A percentile compares a stretch with the other conserved stretches of the same genome.
These are phyloP conservation scores for Anolis carolinensis DNA, from an alignment of 2,113 vertebrate species.

Conservation along the genomic window DNA sequence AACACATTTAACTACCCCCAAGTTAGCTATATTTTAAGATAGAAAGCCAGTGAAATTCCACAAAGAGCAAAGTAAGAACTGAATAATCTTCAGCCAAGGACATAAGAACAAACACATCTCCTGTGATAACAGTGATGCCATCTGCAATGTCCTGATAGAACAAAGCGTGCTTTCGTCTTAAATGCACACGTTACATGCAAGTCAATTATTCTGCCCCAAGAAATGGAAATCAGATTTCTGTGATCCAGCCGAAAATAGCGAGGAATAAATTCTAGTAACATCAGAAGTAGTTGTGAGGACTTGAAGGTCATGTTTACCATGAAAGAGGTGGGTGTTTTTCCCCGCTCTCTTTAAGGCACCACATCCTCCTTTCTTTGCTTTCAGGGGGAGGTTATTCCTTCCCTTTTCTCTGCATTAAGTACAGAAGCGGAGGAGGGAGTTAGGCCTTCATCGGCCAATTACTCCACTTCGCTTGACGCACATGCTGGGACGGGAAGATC, in stretches of 20 bases:
- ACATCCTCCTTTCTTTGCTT: background rate
- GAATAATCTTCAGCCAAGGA: conserved; percentile 50
- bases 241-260: background rate
- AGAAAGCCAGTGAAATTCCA: conserved; percentile 34
- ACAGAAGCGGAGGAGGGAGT: background rate
- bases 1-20: conserved; percentile 35
- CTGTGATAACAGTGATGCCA: conserved; percentile 31
- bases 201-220: background rate
- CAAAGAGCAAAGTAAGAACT: conserved; percentile 51
- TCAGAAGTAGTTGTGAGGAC: background rate
- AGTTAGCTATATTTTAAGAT: conserved; percentile 58
- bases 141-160: conserved; percentile 21
- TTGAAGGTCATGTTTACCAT: background rate
- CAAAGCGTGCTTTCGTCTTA: background rate
- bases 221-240: background rate
- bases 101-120: conserved; percentile 45
- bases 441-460: background rate
- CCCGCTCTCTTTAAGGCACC: background rate
- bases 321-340: background rate
- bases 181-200: conserved; percentile 23
- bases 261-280: background rate
- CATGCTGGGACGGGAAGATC: background rate
- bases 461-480: background rate
- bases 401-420: background rate
- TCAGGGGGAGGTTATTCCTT: background rate